These are phyloP conservation scores for Drosophila jambulina DNA, from an alignment of 1,140 invertebrate species.

Conservation along the genomic window DNA sequence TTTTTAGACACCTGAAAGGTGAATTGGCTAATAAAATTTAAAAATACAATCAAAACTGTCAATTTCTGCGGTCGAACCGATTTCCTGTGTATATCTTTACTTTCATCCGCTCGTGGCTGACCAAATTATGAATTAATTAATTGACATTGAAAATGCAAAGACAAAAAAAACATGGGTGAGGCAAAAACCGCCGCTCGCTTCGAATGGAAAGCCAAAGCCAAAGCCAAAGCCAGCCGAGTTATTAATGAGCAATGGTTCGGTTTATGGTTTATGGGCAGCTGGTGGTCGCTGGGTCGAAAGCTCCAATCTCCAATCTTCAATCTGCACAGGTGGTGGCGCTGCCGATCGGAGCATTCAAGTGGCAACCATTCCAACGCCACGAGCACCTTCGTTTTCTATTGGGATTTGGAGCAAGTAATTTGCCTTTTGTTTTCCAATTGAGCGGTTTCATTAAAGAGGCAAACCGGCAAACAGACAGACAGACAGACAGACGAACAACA, in stretches of 20 bases:
- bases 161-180: slow-evolving; percentile 8
- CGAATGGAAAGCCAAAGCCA: slow-evolving; percentile 39
- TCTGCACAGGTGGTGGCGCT: slow-evolving; percentile 27
- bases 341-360: slow-evolving; percentile 37
- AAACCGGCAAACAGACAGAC: neutral
- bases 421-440: slow-evolving; percentile 73
- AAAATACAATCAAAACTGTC: neutral
- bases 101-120: slow-evolving; percentile 3
- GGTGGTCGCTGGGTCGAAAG: slow-evolving; percentile 16
- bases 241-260: slow-evolving; percentile 36
- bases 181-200: slow-evolving; percentile 15
- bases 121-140: slow-evolving; percentile 56
- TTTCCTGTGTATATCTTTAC: slow-evolving; percentile 19
- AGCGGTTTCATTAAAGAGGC: slow-evolving; percentile 56
- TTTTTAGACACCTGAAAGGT: neutral
- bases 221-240: slow-evolving; percentile 13
- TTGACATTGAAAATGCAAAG: slow-evolving; percentile 58
- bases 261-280: slow-evolving; percentile 45
- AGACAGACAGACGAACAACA: neutral
- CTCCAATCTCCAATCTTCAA: slow-evolving; percentile 16
- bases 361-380: slow-evolving; percentile 51
- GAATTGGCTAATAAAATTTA: slow-evolving; percentile 30
- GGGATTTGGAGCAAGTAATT: slow-evolving; percentile 76
- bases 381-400: slow-evolving; percentile 45
- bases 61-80: neutral